Base-by-base conservation (phyloP, 2,113 vertebrate species). In the Callipepla squamata region DNA sequence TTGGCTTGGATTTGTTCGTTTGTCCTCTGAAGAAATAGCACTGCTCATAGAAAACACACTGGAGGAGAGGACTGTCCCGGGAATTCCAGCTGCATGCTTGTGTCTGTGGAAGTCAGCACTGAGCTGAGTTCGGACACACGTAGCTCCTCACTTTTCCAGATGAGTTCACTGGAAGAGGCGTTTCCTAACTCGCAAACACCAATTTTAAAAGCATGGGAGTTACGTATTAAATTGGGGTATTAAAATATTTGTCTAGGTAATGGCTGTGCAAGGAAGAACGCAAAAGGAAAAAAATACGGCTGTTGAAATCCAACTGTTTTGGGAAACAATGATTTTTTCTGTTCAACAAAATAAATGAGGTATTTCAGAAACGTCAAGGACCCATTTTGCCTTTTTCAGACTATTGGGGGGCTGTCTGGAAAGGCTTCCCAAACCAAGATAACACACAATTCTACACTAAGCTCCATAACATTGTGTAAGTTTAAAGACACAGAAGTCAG, bases 21-120 rank as follows among this genome's bases (percentile, higher is more conserved):
- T 78, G 81, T 84, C 57, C 7, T 61, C 65, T 67, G 75, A 44
- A 92, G 81, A 92, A 95, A 77, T 9, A 86, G 30, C 1, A 0
- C 63, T 68, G 85, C 90, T 73, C 61, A 48, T 74, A 80, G 57
- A 75, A 75, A 93, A 48, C 65, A 68, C 38, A 51, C n/a, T 84
- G 61, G 34, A 67, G 6, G 80, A 82, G 87, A 80, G 79, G 40
- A 72, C 87, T 83, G 85, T 55, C 74, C 68, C 91, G 88, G 87
- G 76, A 94, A 95, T 90, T 90, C 85, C 91, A 92, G 72, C 68
- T 68, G 85, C 73, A 81, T 75, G 38, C 47, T 84, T 95, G 80
- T 61, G 61, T 85, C 83, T 94, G 69, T 78, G 82, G 93, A 91
- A 91, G 62, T 87, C 51, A 51, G 65, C 15, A 2, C 58, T 61